Base-by-base conservation (phyloP, 2,888 invertebrate species). In the Polydrusus tereticollis region DNA sequence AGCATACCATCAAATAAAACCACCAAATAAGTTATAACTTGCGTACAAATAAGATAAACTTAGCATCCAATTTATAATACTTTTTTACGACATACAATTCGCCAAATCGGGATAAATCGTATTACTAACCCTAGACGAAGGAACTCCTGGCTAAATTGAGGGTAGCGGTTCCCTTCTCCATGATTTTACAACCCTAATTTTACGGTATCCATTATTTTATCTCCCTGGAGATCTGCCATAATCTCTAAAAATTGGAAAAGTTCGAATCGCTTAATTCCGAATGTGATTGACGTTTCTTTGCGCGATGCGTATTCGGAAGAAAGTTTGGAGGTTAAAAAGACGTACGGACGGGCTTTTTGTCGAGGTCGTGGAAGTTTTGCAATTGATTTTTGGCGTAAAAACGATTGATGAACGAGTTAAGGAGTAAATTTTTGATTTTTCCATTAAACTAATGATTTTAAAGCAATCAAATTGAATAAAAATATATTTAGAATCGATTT, bases 221-320 rank as follows among this genome's bases (percentile, higher is more conserved):
- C 41, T 66, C 64, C 38, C 63, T 64, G 12, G 67, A 63, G 72
- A 67, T 72, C 62, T 62, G 66, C 47, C 64, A 65, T 73, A 73
- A 73, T 73, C 73, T 73, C 65, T 59, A 69, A 73, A 73, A 73
- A 73, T 73, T 73, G 73, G 73, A 69, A 73, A 73, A 73, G 69
- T 73, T 73, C 47, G 33, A 57, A 68, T 38, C 73, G 68, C 62
- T 67, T 72, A 68, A 72, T 72, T 72, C 68, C 57, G 26, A 45
- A 62, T 67, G 65, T 72, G 72, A 72, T 57, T 72, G 72, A 66
- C 72, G 58, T 67, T 57, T 14, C 18, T 8, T n/a, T n/a, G 12
- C 23, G 18, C 16, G 29, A 45, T 14, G 18, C 47, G 36, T 50
- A 52, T 52, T 38, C 38, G 16, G 10, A 20, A 38, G 38, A 64